These are phyloP conservation scores for Drosophila mayri DNA, from an alignment of 1,140 invertebrate species.

Conservation along the genomic window DNA sequence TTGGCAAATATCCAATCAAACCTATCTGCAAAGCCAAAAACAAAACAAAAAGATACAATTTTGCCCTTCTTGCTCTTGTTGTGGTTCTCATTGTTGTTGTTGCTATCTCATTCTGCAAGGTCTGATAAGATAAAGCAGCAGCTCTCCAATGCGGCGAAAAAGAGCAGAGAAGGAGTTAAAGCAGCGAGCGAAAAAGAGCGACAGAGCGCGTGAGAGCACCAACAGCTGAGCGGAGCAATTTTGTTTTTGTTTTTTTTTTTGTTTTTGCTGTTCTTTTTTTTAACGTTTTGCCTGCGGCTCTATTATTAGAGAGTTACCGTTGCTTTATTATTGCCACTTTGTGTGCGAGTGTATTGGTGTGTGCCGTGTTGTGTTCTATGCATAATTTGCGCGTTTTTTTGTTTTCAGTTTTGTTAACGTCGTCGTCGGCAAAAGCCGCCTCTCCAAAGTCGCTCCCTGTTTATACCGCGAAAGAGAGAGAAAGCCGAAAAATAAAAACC, in stretches of 20 bases:
- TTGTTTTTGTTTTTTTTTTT: constrained; percentile 10
- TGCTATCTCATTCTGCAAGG: constrained; percentile 21
- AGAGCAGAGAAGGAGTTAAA: constrained; percentile 12
- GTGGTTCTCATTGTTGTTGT: background rate
- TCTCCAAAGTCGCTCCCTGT: constrained; percentile 61
- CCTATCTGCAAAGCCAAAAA: background rate
- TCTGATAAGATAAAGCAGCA: constrained; percentile 39
- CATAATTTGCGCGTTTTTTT: constrained; percentile 81
- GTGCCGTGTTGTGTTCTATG: constrained; percentile 66
- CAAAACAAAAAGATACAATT: background rate
- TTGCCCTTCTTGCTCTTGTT: constrained; percentile 15
- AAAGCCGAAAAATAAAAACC: constrained; percentile 31
- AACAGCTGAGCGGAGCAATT: constrained; percentile 42
- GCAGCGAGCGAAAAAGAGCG: constrained; percentile 15
- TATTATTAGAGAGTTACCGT: constrained; percentile 83
- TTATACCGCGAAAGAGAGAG: constrained; percentile 41
- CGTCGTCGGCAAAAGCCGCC: constrained; percentile 65
- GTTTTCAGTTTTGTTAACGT: constrained; percentile 81
- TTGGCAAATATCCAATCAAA: constrained; percentile 2
- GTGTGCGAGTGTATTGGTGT: constrained; percentile 30
- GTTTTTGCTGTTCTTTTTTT: constrained; percentile 30
- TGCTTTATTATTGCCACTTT: constrained; percentile 76
- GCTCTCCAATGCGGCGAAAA: constrained; percentile 16
- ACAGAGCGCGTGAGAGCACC: constrained; percentile 32
- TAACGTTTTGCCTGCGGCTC: constrained; percentile 48